These are phyloP conservation scores for Biston betularia DNA, from an alignment of 2,888 invertebrate genomes.

Conservation along the genomic window DNA sequence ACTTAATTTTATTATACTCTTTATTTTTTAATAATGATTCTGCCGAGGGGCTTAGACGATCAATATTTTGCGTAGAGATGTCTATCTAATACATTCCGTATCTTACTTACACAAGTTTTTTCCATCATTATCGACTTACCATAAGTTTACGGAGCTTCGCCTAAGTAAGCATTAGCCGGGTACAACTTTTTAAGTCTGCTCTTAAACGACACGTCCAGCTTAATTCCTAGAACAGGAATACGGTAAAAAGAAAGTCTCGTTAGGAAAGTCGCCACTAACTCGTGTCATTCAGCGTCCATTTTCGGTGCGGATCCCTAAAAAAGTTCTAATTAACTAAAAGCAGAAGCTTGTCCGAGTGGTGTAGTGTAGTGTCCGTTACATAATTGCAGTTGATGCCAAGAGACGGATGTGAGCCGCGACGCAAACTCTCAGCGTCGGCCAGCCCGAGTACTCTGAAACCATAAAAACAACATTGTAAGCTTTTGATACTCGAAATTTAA, in stretches of 20 bases:
- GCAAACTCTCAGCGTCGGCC: slow-evolving; percentile 13
- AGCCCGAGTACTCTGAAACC: slow-evolving; percentile 37
- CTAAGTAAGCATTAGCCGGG: slow-evolving; percentile 23
- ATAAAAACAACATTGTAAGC: slow-evolving; percentile 24
- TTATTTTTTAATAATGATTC: not conserved
- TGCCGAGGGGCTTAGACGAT: not conserved
- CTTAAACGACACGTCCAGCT: slow-evolving; percentile 25
- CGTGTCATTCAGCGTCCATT: slow-evolving; percentile 36
- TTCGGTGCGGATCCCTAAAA: slow-evolving; percentile 36
- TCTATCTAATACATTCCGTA: not conserved
- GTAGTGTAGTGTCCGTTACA: slow-evolving; percentile 61
- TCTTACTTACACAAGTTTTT: slow-evolving; percentile 14
- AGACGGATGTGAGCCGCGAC: slow-evolving; percentile 60
- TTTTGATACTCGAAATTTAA: slow-evolving; percentile 24
- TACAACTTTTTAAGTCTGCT: slow-evolving; percentile 32
- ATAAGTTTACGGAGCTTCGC: slow-evolving; percentile 27
- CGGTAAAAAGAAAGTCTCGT: slow-evolving; percentile 36
- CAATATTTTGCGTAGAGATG: not conserved
- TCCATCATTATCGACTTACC: slow-evolving; percentile 29
- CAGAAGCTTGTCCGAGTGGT: slow-evolving; percentile 47
- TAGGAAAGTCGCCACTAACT: slow-evolving; percentile 35
- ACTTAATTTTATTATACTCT: not conserved
- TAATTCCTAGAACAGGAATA: slow-evolving; percentile 32
- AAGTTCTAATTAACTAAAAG: slow-evolving; percentile 46
- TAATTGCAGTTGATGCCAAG: slow-evolving; percentile 67